Evolutionary conservation across 2,113 vertebrate genomes (phyloP), one percentile per base, ranked within the genome.

Genomic region (Phoenicopterus ruber): DNA sequence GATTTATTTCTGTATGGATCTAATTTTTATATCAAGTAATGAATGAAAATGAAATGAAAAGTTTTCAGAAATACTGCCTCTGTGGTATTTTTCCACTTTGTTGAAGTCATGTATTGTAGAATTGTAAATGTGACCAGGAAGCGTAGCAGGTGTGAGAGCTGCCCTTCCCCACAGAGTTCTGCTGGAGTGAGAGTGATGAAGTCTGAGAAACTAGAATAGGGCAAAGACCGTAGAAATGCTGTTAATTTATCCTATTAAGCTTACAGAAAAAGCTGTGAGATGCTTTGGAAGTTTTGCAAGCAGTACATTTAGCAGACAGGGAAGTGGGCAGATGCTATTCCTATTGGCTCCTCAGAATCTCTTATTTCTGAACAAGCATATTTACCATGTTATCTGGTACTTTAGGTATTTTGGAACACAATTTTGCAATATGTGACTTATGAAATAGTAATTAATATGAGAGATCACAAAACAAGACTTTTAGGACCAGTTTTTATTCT

Each of bases 11-110:
- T 66, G 14, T 12, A 44, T n/a, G 32, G 9, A 47, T 94, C 26
- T 82, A 19, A 19, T 61, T 70, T 95, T 91, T n/a, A 12, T 34
- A n/a, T 38, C n/a, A 22, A 89, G 55, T 72, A 44, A 4, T 66
- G n/a, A n/a, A n/a, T n/a, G n/a, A n/a, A n/a, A n/a, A n/a, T 69
- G 7, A 63, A 44, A 21, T 52, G 16, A 50, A 18, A 31, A 28
- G 3, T 31, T 74, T 42, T 59, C 46, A 24, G 47, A 67, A 95
- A 59, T 82, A 29, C 21, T 50, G 32, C 13, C 24, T 69, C 44
- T 78, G 34, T 0, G 0, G 6, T 91, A 1, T 73, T 95, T 63
- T 70, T 44, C 34, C 8, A 5, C 44, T 89, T 65, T 26, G 12
- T 46, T 90, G 57, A 66, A 82, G 40, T 80, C 10, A 3, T 3